Evolutionary conservation across 2,888 invertebrate species (phyloP), one percentile per base, ranked within the genome.

Genomic region (Tiphia femorata): DNA sequence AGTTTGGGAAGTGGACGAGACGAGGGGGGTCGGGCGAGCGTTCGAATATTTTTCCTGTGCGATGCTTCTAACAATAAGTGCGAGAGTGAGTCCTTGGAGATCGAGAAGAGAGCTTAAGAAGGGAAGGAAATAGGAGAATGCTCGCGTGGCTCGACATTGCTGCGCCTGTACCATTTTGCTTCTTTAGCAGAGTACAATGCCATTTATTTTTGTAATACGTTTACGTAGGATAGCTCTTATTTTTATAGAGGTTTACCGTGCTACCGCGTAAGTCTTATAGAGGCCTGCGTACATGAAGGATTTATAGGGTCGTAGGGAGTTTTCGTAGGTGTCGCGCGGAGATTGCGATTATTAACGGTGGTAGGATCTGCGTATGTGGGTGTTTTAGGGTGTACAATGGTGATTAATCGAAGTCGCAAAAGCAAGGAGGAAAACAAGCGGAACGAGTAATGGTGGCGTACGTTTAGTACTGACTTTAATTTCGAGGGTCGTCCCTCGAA

Each of bases 181-280:
- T 81, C 77, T 79, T 81, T 81, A 81, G 81, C 81, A 81, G 81
- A 81, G 80, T 81, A 81, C 79, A 80, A 81, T 79, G 81, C 81
- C 80, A 81, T 81, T 81, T 81, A 81, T 81, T 81, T 81, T 81
- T 81, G 76, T 81, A 81, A 81, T 81, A 80, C 80, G 81, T 81
- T 81, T 81, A 81, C 77, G 81, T 81, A 81, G 81, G 65, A 78
- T 78, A 78, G 78, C 75, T 78, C 70, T 78, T 78, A 78, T 78
- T 78, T 78, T 78, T 78, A 78, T 78, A 78, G 78, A 77, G 78
- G 73, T 78, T 78, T 78, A 78, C 74, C 77, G 72, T 78, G 78
- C 77, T 78, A 78, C 66, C 73, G n/a, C n/a, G 77, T 81, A 82
- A 82, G 81, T 81, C 81, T 82, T 82, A 53, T 70, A 83, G 81